Percentiles rank a stretch among this genome's conserved stretches.
phyloP scores from a whole-genome alignment of 2,797 vertebrate genomes.

The Danio tinwini region DNA sequence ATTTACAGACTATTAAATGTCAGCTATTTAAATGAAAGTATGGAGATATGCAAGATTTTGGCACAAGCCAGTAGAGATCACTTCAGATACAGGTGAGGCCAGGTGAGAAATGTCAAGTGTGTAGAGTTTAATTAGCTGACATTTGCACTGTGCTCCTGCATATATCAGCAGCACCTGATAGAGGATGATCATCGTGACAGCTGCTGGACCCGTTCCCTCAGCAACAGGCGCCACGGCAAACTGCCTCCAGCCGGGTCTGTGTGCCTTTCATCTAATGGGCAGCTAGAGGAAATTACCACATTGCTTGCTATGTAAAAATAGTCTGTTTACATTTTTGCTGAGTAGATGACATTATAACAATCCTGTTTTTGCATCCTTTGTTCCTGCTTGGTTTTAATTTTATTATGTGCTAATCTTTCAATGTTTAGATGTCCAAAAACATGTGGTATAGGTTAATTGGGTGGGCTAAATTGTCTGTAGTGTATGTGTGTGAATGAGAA shows the following conservation, averaged over 20 bases:
- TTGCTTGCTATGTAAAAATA: background rate
- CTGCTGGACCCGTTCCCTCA: background rate
- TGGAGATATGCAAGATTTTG: background rate
- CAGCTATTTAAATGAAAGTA: background rate
- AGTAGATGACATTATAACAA: background rate
- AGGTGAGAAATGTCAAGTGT: slow-evolving; percentile 71
- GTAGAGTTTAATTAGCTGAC: slow-evolving; percentile 79
- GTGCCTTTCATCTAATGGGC: background rate
- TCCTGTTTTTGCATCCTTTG: no score
- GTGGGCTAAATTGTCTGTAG: no score
- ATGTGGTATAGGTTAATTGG: no score
- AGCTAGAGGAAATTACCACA: background rate
- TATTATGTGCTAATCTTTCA: no score
- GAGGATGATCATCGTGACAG: background rate
- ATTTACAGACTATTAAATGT: background rate
- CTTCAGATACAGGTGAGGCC: slow-evolving; percentile 46
- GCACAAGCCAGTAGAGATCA: background rate
- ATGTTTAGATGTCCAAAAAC: no score
- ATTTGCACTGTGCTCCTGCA: slow-evolving; percentile 64
- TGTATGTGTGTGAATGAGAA: no score
- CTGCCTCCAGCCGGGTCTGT: background rate
- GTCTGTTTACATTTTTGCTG: background rate
- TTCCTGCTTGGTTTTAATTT: no score
- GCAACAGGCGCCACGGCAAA: slow-evolving; percentile 2
- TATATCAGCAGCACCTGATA: background rate